phyloP scores from a whole-genome alignment of 2,797 vertebrate species.

The Myripristis murdjan region DNA sequence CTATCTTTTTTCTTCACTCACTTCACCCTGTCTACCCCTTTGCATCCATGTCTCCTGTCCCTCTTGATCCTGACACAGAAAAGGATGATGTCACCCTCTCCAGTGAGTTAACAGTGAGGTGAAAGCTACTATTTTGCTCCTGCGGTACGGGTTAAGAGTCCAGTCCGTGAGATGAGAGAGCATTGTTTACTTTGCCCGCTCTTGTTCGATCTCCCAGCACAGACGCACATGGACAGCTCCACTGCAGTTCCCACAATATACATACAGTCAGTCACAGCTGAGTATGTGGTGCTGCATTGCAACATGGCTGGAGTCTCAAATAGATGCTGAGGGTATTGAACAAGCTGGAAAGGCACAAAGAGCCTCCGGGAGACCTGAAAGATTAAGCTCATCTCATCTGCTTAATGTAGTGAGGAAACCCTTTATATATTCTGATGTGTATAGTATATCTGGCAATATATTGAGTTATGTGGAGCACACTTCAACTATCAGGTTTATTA shows the following conservation, averaged over 20 bases:
- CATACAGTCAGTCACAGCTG: conserved; percentile 36
- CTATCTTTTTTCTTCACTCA: background rate
- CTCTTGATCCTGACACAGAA: conserved; percentile 10
- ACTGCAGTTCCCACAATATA: conserved; percentile 57
- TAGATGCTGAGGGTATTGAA: conserved; percentile 3
- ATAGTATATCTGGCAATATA: background rate
- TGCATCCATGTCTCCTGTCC: background rate
- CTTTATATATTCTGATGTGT: background rate
- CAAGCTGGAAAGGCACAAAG: background rate
- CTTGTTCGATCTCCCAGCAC: conserved; percentile 71
- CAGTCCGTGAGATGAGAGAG: conserved; percentile 68
- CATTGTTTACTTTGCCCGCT: conserved; percentile 74
- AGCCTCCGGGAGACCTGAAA: background rate
- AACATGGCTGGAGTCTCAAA: conserved; percentile 4
- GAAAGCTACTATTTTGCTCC: conserved; percentile 60
- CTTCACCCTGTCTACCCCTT: background rate
- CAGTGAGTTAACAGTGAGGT: conserved; percentile 44
- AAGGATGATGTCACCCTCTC: conserved; percentile 54
- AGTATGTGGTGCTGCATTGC: conserved; percentile 37
- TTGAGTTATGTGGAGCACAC: background rate
- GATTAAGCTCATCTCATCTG: background rate
- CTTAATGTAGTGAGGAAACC: background rate
- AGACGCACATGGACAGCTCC: conserved; percentile 55
- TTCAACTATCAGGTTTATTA: background rate
- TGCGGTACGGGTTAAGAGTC: conserved; percentile 69